These are phyloP conservation scores for Argopecten irradians DNA, from an alignment of 1,140 invertebrate genomes.

Conservation along the genomic window DNA sequence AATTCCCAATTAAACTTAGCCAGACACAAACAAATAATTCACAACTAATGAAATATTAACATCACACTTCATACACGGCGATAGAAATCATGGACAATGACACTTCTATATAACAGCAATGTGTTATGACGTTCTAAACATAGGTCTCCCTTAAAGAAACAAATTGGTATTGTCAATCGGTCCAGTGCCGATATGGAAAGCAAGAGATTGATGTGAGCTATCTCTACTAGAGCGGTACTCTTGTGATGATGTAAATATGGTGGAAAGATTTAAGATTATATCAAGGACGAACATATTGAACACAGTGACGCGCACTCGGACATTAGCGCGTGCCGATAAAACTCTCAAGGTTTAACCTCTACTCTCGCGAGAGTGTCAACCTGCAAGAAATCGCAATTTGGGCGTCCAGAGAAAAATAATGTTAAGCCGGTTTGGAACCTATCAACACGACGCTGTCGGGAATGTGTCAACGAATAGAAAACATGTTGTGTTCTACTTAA, in stretches of 20 bases:
- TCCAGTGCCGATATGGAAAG: not conserved
- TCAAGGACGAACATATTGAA: not conserved
- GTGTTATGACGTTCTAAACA: not conserved
- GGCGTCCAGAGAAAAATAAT: not conserved
- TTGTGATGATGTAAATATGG: not conserved
- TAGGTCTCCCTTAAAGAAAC: not conserved
- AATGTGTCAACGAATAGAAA: not conserved
- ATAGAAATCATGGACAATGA: not conserved
- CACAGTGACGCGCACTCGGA: not conserved
- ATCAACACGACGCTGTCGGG: not conserved
- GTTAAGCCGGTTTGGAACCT: not conserved
- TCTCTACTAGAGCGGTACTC: not conserved
- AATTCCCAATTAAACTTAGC: not conserved
- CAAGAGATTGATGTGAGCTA: not conserved
- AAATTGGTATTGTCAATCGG: not conserved
- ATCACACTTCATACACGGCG: not conserved
- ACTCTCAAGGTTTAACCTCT: not conserved
- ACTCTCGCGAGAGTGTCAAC: not conserved
- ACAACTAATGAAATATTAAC: slow-evolving; percentile 4
- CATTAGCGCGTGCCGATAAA: not conserved
- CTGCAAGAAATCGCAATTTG: not conserved
- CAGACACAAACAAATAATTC: not conserved
- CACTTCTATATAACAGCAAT: not conserved
- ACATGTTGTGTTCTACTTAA: not conserved
- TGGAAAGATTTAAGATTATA: not conserved